Evolutionary conservation across 2,888 invertebrate genomes (phyloP), one percentile per base, ranked within the genome.

Genomic region (Ptychoptera albimana): DNA sequence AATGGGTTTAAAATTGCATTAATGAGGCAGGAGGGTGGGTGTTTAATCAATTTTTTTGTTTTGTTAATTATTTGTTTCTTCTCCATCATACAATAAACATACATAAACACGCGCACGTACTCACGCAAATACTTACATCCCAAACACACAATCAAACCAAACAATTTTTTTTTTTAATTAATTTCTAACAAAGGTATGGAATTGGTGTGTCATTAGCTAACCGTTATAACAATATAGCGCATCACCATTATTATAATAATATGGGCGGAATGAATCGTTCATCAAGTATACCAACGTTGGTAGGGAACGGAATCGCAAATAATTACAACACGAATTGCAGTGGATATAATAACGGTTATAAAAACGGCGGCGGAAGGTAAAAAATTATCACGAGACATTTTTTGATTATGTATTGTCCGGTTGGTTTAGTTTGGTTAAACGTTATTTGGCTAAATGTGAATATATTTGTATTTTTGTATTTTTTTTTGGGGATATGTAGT

Each of bases 251-350:
- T 53, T 52, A 53, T 46, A 47, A 70, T 64, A 65, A 69, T 63
- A 72, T 69, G 62, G 73, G 81, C 67, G 79, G 79, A 70, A 84
- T 86, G 74, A 81, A 82, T 75, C 79, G 86, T 76, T 82, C 86
- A 60, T 86, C 85, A 68, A 86, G 86, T 73, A 87, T 87, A 73
- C 86, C 87, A 66, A 82, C 85, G 70, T 75, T 86, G 61, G 42
- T 42, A 34, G 42, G 23, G 4, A 23, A 23, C 7, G 23, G 23
- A 23, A 7, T 23, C 23, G 7, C 23, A 23, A 3, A 23, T 23
- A 23, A 23, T 23, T 23, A 23, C 23, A 23, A 23, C 23, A 23
- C 23, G 23, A 23, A 23, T 23, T 23, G 23, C 23, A 23, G 23
- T 23, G 23, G 23, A 23, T 23, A 23, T 23, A 23, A 23, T 23